Percentiles rank a stretch among this genome's conserved stretches.
These are phyloP conservation scores for Amia ocellicauda DNA, from an alignment of 2,113 vertebrate species.

Conservation along the genomic window DNA sequence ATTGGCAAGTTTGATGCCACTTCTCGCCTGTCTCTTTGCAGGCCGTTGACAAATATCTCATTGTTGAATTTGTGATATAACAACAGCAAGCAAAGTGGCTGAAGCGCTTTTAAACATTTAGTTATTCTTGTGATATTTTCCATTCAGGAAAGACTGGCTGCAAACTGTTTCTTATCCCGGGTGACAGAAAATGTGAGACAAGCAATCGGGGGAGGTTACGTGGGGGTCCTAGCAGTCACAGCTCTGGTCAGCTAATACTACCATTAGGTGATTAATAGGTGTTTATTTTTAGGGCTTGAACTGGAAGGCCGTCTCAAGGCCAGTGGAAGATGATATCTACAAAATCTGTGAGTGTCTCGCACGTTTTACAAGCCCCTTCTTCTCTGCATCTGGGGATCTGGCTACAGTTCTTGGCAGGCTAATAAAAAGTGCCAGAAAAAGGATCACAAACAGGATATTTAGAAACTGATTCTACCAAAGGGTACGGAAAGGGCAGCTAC, in stretches of 20 bases:
- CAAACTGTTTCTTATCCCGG: conserved; percentile 56
- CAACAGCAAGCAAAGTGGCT: conserved; percentile 51
- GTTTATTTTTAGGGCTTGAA: conserved; percentile 79
- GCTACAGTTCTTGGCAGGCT: conserved; percentile 37
- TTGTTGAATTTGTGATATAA: conserved; percentile 55
- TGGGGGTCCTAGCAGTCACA: conserved; percentile 51
- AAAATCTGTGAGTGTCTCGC: conserved; percentile 52
- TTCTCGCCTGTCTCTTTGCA: conserved; percentile 33
- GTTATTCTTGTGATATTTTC: conserved; percentile 44
- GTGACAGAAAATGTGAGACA: conserved; percentile 59
- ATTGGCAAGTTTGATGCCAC: too few species aligned
- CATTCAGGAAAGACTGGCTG: conserved; percentile 56
- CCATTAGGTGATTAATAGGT: conserved; percentile 71
- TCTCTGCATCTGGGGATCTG: conserved; percentile 45
- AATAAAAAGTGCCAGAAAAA: conserved; percentile 46
- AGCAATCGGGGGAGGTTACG: conserved; percentile 50
- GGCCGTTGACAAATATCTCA: conserved; percentile 48
- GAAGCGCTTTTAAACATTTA: conserved; percentile 70
- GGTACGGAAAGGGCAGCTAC: conserved; percentile 31
- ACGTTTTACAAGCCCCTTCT: conserved; percentile 54
- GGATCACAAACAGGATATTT: conserved; percentile 51
- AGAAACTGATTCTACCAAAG: conserved; percentile 40
- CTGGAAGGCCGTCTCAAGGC: conserved; percentile 60
- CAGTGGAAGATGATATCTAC: conserved; percentile 64
- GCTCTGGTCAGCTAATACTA: conserved; percentile 56